These are phyloP conservation scores for Diplolepis rosae DNA, from an alignment of 2,888 invertebrate species.

Conservation along the genomic window DNA sequence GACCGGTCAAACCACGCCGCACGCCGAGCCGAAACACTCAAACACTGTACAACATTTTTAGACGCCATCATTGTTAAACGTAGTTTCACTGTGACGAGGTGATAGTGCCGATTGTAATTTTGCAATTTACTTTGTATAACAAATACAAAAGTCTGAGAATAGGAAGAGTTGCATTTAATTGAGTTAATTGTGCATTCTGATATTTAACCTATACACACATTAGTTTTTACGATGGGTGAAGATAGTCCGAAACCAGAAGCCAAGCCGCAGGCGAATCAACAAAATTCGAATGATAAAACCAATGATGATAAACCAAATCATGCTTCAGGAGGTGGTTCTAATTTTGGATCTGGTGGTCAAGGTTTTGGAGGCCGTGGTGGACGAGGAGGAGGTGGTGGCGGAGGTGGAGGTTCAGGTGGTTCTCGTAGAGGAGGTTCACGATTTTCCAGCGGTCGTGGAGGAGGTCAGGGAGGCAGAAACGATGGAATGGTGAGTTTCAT, in stretches of 20 bases:
- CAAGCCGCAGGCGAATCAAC: background rate
- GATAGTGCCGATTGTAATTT: too few relatives aligned
- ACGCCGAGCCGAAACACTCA: too few relatives aligned
- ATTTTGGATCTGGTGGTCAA: background rate
- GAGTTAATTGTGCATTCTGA: background rate
- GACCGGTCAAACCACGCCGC: too few relatives aligned
- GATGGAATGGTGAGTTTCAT: slow-evolving; percentile 50
- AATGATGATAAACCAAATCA: slow-evolving; percentile 1
- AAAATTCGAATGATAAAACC: slow-evolving; percentile 5
- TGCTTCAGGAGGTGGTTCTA: background rate
- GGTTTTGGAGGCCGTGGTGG: background rate
- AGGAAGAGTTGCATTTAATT: too few relatives aligned
- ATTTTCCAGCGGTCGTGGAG: slow-evolving; percentile 62
- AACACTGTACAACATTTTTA: too few relatives aligned
- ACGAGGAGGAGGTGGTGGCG: slow-evolving; percentile 3
- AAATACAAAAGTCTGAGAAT: too few relatives aligned
- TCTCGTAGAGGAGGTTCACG: slow-evolving; percentile 63
- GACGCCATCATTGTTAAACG: too few relatives aligned
- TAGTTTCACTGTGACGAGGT: too few relatives aligned
- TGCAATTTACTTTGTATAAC: too few relatives aligned
- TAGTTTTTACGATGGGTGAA: slow-evolving; percentile 5
- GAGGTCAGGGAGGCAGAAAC: slow-evolving; percentile 50
- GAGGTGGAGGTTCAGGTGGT: background rate
- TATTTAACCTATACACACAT: background rate
- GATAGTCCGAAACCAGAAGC: background rate